Conservation (phyloP, 1,140 invertebrate genomes). For the Epicauta chinensis region DNA sequence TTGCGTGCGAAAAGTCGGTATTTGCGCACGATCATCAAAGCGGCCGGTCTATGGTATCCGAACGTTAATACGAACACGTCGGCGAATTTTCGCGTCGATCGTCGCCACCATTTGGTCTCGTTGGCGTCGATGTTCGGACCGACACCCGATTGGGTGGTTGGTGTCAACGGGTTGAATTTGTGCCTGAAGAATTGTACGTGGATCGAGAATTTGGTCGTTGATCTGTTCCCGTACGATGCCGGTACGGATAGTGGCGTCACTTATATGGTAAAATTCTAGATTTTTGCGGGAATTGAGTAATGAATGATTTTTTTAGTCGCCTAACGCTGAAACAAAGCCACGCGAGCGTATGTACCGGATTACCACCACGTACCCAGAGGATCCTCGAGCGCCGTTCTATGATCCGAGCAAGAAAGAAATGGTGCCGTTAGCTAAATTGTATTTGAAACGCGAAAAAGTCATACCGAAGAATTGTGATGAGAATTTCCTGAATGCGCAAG, state of each 20-base stretch:
- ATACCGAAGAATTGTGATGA: slow-evolving; percentile 67
- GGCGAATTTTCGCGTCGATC: slow-evolving; percentile 80
- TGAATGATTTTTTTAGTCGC: slow-evolving; percentile 56
- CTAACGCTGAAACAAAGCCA: slow-evolving; percentile 78
- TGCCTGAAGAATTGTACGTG: slow-evolving; percentile 86
- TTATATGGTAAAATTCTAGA: slow-evolving; percentile 69
- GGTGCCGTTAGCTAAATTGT: slow-evolving; percentile 72
- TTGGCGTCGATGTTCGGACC: slow-evolving; percentile 92
- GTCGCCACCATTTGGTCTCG: slow-evolving; percentile 83
- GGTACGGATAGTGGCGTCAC: slow-evolving; percentile 90
- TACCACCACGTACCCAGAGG: slow-evolving; percentile 78
- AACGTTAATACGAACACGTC: slow-evolving; percentile 83
- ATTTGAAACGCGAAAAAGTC: slow-evolving; percentile 64
- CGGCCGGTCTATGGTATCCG: slow-evolving; percentile 88
- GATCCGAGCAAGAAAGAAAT: slow-evolving; percentile 66
- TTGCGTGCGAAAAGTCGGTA: slow-evolving; percentile 72
- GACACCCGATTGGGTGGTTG: slow-evolving; percentile 94
- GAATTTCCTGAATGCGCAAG: slow-evolving; percentile 52
- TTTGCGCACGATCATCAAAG: slow-evolving; percentile 91
- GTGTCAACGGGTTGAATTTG: slow-evolving; percentile 78
- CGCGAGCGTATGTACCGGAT: slow-evolving; percentile 84
- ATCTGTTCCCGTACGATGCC: slow-evolving; percentile 91
- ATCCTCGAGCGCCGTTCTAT: slow-evolving; percentile 88
- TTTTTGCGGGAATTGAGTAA: no score
- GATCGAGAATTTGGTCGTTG: slow-evolving; percentile 69